Conservation (phyloP, 2,888 invertebrate genomes). For the Microchrysa polita region DNA sequence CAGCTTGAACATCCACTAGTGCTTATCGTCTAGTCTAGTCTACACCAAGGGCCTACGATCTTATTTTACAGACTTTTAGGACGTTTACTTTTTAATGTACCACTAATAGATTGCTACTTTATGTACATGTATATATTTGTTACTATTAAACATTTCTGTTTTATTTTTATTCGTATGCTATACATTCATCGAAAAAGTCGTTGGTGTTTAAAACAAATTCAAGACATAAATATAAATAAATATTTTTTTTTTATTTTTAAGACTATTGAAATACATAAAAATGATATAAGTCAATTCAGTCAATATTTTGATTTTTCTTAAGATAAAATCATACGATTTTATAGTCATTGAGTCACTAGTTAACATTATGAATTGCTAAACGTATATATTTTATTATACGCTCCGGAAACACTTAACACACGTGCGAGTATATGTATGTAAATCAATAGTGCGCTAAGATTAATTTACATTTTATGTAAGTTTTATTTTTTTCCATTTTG, state of each 20-base stretch:
- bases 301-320: too few relatives aligned
- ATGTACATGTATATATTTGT: too few relatives aligned
- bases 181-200: neutral
- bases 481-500: constrained; percentile 3
- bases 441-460: neutral
- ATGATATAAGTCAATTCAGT: too few relatives aligned
- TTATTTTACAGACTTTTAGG: constrained; percentile 7
- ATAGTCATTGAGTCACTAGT: constrained; percentile 31
- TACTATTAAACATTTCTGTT: neutral
- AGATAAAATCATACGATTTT: neutral
- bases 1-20: too few relatives aligned
- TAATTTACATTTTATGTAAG: neutral
- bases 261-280: too few relatives aligned
- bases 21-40: constrained; percentile 40
- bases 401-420: too few relatives aligned
- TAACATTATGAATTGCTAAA: neutral
- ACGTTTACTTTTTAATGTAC: too few relatives aligned
- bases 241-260: too few relatives aligned
- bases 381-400: constrained; percentile 34
- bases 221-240: too few relatives aligned
- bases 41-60: constrained; percentile 37
- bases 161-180: neutral
- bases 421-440: constrained; percentile 1
- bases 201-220: too few relatives aligned
- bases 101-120: too few relatives aligned